Evolutionary conservation across 2,113 vertebrate genomes (phyloP).

Genomic region (Phalacrocorax carbo): DNA sequence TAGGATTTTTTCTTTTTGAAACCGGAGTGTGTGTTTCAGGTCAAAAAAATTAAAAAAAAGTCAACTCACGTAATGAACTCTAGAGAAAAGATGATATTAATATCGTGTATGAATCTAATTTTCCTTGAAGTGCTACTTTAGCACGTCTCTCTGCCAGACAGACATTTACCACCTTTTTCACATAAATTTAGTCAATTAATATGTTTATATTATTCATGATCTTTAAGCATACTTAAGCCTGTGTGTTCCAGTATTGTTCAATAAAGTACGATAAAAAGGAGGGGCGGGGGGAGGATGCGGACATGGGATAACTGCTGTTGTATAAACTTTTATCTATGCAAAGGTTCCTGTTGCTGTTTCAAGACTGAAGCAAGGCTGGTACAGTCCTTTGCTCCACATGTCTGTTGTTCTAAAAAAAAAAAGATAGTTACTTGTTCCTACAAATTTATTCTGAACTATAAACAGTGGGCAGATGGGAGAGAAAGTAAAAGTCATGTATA

Average conservation of each 20-base stretch:
- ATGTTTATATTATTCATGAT: background rate
- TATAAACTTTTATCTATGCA: background rate
- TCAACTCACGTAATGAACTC: background rate
- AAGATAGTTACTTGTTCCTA: background rate
- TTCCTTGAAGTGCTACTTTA: background rate
- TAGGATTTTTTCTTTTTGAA: background rate
- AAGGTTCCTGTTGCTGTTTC: background rate
- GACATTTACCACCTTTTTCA: background rate
- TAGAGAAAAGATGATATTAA: background rate
- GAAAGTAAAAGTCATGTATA: background rate
- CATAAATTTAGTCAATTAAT: background rate
- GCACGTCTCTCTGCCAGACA: background rate
- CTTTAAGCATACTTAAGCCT: background rate
- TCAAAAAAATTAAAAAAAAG: accelerated
- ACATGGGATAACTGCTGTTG: background rate
- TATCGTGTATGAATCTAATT: background rate
- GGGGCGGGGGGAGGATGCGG: accelerated
- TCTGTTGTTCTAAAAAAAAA: background rate
- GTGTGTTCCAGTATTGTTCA: background rate
- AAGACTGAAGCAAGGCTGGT: background rate
- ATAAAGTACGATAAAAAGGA: background rate
- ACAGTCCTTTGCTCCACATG: background rate
- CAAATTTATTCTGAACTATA: background rate
- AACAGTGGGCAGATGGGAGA: background rate
- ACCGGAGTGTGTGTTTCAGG: background rate